A percentile compares a stretch with the other conserved stretches of the same genome.
phyloP scores from a whole-genome alignment of 2,797 vertebrate genomes.

The Philypnodon macrostomus region DNA sequence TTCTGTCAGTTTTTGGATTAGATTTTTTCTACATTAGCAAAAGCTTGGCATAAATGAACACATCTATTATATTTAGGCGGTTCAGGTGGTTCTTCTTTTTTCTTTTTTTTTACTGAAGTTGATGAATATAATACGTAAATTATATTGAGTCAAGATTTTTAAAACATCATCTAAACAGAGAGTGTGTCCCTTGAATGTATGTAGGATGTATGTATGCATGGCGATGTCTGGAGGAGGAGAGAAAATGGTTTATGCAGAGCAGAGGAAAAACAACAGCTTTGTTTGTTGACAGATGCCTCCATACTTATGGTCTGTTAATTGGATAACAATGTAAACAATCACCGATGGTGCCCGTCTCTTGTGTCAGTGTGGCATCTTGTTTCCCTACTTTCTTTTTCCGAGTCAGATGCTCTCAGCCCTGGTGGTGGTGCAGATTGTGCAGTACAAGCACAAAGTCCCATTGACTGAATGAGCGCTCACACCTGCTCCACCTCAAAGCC shows the following conservation, averaged over 20 bases:
- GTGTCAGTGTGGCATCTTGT: slow-evolving; percentile 85
- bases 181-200: slow-evolving; percentile 51
- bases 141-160: slow-evolving; percentile 58
- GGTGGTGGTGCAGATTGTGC: slow-evolving; percentile 32
- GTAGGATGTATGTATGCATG: slow-evolving; percentile 56
- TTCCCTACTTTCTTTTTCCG: slow-evolving; percentile 74
- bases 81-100: too few species aligned
- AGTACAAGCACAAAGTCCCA: slow-evolving; percentile 41
- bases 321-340: slow-evolving; percentile 99
- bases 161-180: slow-evolving; percentile 50
- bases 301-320: slow-evolving; percentile 97
- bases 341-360: slow-evolving; percentile 88
- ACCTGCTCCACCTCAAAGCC: slow-evolving; percentile 75
- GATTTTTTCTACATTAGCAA: slow-evolving; percentile 30
- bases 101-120: slow-evolving; percentile 33
- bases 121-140: slow-evolving; percentile 35
- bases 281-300: slow-evolving; percentile 99
- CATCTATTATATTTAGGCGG: too few species aligned
- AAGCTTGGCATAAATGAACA: slow-evolving; percentile 23
- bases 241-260: slow-evolving; percentile 80
- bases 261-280: slow-evolving; percentile 96
- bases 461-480: slow-evolving; percentile 35
- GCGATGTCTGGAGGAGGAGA: slow-evolving; percentile 52
- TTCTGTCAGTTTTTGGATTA: slow-evolving; percentile 37
- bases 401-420: slow-evolving; percentile 70